A percentile compares a stretch with the other conserved stretches of the same genome.
These are phyloP conservation scores for Thysanoteuthis rhombus DNA, from an alignment of 2,888 invertebrate species.

Conservation along the genomic window DNA sequence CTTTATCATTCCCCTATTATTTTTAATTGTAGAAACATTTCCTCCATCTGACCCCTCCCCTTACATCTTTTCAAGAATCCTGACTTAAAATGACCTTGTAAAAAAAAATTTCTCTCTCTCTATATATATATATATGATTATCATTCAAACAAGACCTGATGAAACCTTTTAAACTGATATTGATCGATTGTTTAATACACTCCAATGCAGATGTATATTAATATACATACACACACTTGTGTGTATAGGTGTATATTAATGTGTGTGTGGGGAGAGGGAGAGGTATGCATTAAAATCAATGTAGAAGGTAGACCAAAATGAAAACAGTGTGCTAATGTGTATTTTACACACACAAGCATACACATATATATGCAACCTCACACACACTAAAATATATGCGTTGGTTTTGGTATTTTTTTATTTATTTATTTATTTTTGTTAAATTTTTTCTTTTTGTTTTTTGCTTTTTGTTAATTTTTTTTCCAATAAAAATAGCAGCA, in stretches of 20 bases:
- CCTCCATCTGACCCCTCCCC: background rate
- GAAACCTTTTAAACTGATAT: background rate
- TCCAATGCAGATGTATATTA: background rate
- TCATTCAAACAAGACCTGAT: background rate
- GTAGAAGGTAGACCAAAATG: background rate
- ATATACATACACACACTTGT: background rate
- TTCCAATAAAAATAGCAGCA: background rate
- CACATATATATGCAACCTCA: background rate
- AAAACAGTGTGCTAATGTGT: background rate
- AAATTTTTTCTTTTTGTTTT: background rate
- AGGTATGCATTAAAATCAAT: background rate
- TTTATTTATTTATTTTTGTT: too few relatives aligned
- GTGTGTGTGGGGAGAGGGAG: background rate
- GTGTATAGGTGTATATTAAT: background rate
- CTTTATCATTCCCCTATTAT: background rate
- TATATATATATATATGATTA: background rate
- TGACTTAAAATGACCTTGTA: background rate
- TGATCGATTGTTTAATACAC: background rate
- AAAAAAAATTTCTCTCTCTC: background rate
- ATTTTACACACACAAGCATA: background rate
- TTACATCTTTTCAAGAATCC: background rate
- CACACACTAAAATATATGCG: background rate
- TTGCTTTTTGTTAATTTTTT: background rate
- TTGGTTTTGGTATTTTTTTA: background rate
- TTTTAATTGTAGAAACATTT: background rate